Percentiles rank a stretch among this genome's conserved stretches.
Evolutionary conservation across 2,888 invertebrate species (phyloP).

Genomic region (Troilus luridus): DNA sequence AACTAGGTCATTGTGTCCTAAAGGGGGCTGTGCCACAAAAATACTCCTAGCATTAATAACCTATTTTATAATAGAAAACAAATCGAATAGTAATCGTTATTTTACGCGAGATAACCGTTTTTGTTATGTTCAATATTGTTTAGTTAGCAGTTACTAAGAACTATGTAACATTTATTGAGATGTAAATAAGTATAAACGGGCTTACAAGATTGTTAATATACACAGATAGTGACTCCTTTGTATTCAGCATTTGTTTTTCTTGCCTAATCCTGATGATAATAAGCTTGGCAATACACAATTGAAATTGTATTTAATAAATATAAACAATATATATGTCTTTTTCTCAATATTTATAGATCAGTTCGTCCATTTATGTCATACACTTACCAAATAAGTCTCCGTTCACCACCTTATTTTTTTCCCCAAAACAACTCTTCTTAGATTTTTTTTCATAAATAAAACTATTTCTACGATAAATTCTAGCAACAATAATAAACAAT

Average conservation of each 20-base stretch:
- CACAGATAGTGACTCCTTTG: neutral
- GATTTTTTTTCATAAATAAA: no score
- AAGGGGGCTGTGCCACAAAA: neutral
- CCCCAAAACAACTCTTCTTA: no score
- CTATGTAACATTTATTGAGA: neutral
- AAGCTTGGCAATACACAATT: neutral
- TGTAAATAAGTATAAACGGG: neutral
- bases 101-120: neutral
- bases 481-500: no score
- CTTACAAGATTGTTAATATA: neutral
- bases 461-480: no score
- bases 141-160: neutral
- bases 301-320: neutral
- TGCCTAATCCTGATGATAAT: neutral
- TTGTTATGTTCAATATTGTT: neutral
- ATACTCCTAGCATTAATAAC: constrained; percentile 15
- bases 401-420: no score
- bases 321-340: no score
- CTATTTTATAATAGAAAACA: neutral
- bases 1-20: constrained; percentile 18
- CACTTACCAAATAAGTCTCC: no score
- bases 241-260: neutral
- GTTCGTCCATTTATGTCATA: no score
- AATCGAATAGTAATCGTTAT: neutral
- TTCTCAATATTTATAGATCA: no score